phyloP scores from a whole-genome alignment of 2,888 invertebrate genomes.

The Cheilosia variabilis region DNA sequence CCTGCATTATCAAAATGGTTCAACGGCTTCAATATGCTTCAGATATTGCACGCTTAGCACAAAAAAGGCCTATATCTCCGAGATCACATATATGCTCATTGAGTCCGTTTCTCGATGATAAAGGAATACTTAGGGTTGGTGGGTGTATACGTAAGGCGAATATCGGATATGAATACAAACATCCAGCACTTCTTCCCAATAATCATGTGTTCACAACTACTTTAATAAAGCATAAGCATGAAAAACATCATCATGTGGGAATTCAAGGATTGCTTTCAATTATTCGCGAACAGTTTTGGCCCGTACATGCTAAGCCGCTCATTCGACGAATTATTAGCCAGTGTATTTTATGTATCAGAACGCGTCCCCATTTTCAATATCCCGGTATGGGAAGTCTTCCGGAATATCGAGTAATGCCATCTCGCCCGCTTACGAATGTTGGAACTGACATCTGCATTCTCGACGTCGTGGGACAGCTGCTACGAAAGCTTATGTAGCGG shows the following conservation, averaged over 20 bases:
- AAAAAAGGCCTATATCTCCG: neutral
- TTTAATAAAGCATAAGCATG: conserved; percentile 14
- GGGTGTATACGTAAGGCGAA: conserved; percentile 6
- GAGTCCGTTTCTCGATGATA: conserved; percentile 14
- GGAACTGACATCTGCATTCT: conserved; percentile 4
- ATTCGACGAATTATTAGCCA: neutral
- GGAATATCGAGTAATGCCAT: neutral
- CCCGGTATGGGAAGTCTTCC: neutral
- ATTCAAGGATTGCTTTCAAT: conserved; percentile 16
- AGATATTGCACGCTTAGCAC: conserved; percentile 5
- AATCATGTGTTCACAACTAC: conserved; percentile 1
- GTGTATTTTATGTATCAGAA: neutral
- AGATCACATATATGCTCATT: neutral
- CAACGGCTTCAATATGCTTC: neutral
- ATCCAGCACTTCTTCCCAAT: conserved; percentile 10
- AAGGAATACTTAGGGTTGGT: conserved; percentile 20
- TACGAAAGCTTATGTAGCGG: neutral
- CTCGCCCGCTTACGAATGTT: neutral
- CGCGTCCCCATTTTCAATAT: neutral
- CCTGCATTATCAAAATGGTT: conserved; percentile 1
- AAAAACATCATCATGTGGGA: conserved; percentile 31
- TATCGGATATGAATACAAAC: conserved; percentile 2
- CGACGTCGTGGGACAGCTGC: conserved; percentile 1
- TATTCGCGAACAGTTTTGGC: conserved; percentile 28
- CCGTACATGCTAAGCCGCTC: conserved; percentile 20